phyloP scores from a whole-genome alignment of 2,113 vertebrate genomes.

The Nannobrachium achirus region DNA sequence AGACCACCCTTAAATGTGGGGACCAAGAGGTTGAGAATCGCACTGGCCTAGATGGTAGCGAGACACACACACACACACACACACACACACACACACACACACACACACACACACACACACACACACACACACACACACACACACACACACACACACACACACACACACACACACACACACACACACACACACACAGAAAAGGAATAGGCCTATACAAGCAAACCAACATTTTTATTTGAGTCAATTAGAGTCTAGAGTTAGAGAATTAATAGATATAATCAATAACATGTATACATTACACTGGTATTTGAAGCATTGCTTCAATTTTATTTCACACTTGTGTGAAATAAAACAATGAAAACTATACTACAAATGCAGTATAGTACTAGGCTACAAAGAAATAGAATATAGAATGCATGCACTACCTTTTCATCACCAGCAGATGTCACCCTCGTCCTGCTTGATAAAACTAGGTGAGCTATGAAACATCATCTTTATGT shows the following conservation, averaged over 20 bases:
- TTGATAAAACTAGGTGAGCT: background rate
- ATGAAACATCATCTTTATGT: background rate
- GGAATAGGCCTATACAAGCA: too few relatives aligned
- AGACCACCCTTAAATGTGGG: too few relatives aligned
- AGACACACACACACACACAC: too few relatives aligned
- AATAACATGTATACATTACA: background rate
- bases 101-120: background rate
- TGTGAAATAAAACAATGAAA: too few relatives aligned
- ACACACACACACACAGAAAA: constrained; percentile 1
- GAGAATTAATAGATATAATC: background rate
- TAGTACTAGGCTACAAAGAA: too few relatives aligned
- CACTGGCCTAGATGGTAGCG: too few relatives aligned
- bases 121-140: constrained; percentile 1
- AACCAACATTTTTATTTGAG: too few relatives aligned
- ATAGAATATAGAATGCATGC: constrained; percentile 17
- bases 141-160: background rate
- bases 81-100: too few relatives aligned
- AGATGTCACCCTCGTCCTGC: constrained; percentile 55
- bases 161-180: constrained; percentile 2
- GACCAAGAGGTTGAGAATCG: too few relatives aligned
- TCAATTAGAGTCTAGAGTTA: too few relatives aligned
- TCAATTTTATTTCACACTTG: background rate
- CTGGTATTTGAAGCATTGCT: background rate
- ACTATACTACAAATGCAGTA: too few relatives aligned
- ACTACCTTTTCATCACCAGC: constrained; percentile 34